Evolutionary conservation across 1,140 invertebrate species (phyloP), one percentile per base, ranked within the genome.

Genomic region (Chlorops oryzae): DNA sequence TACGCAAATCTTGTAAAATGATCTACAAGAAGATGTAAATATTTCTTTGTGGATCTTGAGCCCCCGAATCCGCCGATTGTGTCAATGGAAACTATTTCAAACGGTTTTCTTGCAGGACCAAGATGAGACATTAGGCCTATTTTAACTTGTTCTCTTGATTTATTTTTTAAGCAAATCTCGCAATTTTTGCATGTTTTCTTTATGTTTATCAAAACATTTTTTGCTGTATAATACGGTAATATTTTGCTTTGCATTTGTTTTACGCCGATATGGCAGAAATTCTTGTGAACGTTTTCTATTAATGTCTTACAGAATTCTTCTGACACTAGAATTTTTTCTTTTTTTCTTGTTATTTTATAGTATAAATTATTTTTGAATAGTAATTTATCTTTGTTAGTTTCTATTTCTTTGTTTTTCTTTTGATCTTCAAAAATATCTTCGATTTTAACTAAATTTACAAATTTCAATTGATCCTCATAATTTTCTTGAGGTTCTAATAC

Each of bases 141-240:
- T 54, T 59, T 62, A 17, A 46, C 43, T 52, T 58, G 9, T 50
- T 28, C 38, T 64, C 65, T 73, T 13, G 62, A 59, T 63, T 73
- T 73, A 44, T 72, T 72, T 48, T 65, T 69, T 50, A 68, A 59
- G 44, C 67, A n/a, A n/a, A n/a, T n/a, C n/a, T n/a, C n/a, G n/a
- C n/a, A n/a, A n/a, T n/a, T n/a, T n/a, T n/a, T n/a, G 59, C 66
- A 69, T 22, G 57, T 25, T 37, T 46, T 43, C 54, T 39, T 39
- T 13, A 39, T 20, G 18, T 39, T 12, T 39, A 13, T 39, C 7
- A 7, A 7, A 9, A 39, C 47, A 52, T 63, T 63, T 49, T 57
- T 50, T 40, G 60, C 53, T 41, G 47, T 42, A 49, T 62, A 27
- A 51, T n/a, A 55, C 52, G 35, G 24, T 35, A 18, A 53, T 9